Evolutionary conservation across 2,113 vertebrate species (phyloP), one percentile per base, ranked within the genome.

Genomic region (Centropus bengalensis): DNA sequence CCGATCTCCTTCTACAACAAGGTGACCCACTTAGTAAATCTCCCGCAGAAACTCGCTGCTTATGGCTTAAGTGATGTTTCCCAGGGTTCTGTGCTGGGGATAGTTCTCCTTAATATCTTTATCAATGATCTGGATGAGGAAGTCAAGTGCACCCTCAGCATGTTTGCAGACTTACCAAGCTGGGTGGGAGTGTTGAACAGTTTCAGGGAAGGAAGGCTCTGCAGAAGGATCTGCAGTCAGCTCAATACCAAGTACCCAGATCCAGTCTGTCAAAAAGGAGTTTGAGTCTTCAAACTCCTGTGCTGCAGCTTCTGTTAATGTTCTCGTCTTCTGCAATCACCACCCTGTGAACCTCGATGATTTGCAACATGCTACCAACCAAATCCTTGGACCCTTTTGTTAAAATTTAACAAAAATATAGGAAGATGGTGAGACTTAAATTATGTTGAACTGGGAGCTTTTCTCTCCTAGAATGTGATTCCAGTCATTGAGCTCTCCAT

Each of bases 211-310:
- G 47, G 47, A 49, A 49, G 21, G 47, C 21, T 12, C 47, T 49
- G 47, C 22, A 49, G 47, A 49, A 21, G 47, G 8, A 49, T 23
- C 58, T 63, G 79, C 38, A 83, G 36, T 21, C 52, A 58, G 64
- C 36, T 81, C 59, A 32, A 59, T 77, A 63, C 20, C 2, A 1
- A 13, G 26, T 63, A 33, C 40, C 24, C 28, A 62, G 63, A 30
- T 40, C 36, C 52, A 45, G 78, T 15, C 22, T 40, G 28, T 45
- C 23, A 56, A 66, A 64, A 21, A 51, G 32, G 16, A 54, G 78
- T 33, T 15, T 0, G 2, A 69, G 14, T 0, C 0, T 51, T 58
- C 4, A 22, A 42, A 51, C 12, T 67, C 10, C 11, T 4, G 13
- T 19, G 44, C 26, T 86, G 47, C 36, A 81, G 32, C 47, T 81